Evolutionary conservation across 2,888 invertebrate genomes (phyloP).

Genomic region (Pristionchus arcanus): DNA sequence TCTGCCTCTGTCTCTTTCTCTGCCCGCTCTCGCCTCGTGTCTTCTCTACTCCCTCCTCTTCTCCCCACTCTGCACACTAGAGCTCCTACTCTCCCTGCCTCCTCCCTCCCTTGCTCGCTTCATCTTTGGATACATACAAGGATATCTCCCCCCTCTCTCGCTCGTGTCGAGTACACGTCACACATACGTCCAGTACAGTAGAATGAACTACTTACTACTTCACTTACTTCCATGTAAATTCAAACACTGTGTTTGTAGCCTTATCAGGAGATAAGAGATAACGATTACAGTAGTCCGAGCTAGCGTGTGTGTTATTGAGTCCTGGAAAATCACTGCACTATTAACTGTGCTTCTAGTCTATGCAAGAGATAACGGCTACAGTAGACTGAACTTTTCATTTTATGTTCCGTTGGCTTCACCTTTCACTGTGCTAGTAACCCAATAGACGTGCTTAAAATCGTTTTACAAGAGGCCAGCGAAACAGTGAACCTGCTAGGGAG

Average conservation of each 20-base stretch:
- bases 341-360: neutral
- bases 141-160: neutral
- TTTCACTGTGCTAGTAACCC: neutral
- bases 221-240: no score
- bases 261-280: no score
- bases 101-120: neutral
- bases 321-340: neutral
- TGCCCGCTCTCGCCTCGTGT: constrained; percentile 43
- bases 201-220: neutral
- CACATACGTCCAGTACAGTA: neutral
- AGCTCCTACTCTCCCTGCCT: neutral
- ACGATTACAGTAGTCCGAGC: no score
- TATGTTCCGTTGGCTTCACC: neutral
- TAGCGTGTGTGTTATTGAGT: no score
- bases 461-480: no score
- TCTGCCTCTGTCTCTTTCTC: neutral
- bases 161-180: neutral
- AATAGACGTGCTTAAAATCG: no score
- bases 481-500: no score
- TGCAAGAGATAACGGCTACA: no score
- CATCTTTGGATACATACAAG: constrained; percentile 27
- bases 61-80: neutral
- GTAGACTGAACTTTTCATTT: no score
- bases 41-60: neutral
- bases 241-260: no score